Conservation (phyloP, 2,797 vertebrate species). For the Fundulus diaphanus region DNA sequence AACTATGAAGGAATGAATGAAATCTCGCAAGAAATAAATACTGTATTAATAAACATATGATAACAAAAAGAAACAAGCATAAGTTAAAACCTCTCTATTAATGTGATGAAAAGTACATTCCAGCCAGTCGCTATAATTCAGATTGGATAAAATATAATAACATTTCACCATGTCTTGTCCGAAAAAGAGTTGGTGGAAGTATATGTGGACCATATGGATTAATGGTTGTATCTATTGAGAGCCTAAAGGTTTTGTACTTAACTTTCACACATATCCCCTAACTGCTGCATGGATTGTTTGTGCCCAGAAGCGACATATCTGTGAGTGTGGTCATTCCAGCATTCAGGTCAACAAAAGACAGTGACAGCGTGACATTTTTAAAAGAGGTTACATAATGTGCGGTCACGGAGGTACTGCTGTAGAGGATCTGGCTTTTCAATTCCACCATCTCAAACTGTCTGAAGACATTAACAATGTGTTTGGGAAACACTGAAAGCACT, state of each 20-base stretch:
- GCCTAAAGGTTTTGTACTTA: not conserved
- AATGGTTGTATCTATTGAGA: not conserved
- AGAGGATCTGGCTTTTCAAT: conserved; percentile 22
- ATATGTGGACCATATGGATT: too few species aligned
- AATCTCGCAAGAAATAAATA: too few species aligned
- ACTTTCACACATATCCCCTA: conserved; percentile 1
- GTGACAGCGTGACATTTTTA: conserved; percentile 12
- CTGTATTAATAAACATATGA: too few species aligned
- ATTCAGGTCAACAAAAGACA: conserved; percentile 17
- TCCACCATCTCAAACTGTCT: conserved; percentile 21
- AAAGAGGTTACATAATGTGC: conserved; percentile 17
- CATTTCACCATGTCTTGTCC: too few species aligned
- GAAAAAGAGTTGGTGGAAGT: too few species aligned
- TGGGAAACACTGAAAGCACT: conserved; percentile 18
- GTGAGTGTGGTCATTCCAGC: conserved; percentile 1
- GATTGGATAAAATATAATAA: too few species aligned
- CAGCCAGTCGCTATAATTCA: too few species aligned
- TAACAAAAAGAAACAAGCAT: too few species aligned
- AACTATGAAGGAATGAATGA: too few species aligned
- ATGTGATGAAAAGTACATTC: too few species aligned
- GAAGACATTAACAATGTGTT: conserved; percentile 29
- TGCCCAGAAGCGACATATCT: conserved; percentile 16
- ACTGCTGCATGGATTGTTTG: conserved; percentile 19
- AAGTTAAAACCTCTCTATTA: too few species aligned
- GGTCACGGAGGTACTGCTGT: conserved; percentile 36